Conservation (phyloP, 2,888 invertebrate genomes). For the Drosophila melanocephala region DNA sequence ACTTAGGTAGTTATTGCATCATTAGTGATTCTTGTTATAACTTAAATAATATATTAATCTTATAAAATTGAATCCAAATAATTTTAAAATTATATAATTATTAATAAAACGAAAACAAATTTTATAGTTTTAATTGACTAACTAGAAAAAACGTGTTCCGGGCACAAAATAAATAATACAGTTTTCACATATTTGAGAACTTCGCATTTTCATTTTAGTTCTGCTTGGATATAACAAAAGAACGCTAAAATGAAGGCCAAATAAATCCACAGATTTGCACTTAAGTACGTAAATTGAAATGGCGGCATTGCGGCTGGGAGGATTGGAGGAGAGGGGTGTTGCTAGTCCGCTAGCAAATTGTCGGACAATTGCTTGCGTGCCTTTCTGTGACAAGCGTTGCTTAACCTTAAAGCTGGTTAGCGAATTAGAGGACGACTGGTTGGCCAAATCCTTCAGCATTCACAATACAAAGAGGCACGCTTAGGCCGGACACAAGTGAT, state of each 20-base stretch:
- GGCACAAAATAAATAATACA: neutral
- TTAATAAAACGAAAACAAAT: neutral
- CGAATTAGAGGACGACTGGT: conserved; percentile 47
- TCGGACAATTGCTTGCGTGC: conserved; percentile 26
- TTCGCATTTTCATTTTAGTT: neutral
- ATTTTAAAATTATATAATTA: neutral
- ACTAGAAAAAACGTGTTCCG: neutral
- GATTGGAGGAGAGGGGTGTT: neutral
- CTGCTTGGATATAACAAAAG: neutral
- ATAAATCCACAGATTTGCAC: conserved; percentile 64
- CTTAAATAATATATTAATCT: too few species aligned
- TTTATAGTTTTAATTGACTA: neutral
- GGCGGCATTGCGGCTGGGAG: conserved; percentile 11
- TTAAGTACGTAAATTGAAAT: conserved; percentile 59
- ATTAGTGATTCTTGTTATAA: too few species aligned
- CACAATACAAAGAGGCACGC: conserved; percentile 50
- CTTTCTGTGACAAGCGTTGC: conserved; percentile 44
- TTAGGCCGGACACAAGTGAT: conserved; percentile 53
- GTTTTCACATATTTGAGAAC: too few species aligned
- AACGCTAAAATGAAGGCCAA: conserved; percentile 39
- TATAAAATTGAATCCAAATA: too few species aligned
- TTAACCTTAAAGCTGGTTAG: conserved; percentile 53
- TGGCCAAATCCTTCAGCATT: conserved; percentile 39
- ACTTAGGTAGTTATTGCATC: neutral
- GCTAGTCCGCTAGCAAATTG: neutral